Conservation (phyloP, 2,113 vertebrate genomes). For the Trinectes maculatus region DNA sequence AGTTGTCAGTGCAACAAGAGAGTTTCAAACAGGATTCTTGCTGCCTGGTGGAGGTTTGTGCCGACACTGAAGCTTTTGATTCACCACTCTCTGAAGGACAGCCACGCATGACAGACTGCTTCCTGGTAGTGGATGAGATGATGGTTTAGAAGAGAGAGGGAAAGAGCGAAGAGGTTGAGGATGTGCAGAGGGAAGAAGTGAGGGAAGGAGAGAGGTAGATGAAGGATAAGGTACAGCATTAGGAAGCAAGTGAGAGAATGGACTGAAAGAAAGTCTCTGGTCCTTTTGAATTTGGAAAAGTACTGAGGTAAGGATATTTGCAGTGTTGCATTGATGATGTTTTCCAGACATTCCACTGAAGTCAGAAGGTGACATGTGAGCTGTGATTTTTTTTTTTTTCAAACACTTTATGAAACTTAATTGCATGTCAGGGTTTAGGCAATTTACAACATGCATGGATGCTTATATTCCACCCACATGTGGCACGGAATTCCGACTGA, state of each 20-base stretch:
- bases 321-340: not conserved
- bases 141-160: not conserved
- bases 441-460: too few species aligned
- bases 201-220: constrained; percentile 1
- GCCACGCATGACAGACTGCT: constrained; percentile 47
- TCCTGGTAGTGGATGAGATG: constrained; percentile 22
- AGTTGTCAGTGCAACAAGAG: constrained; percentile 46
- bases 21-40: constrained; percentile 62
- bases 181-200: not conserved
- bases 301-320: constrained; percentile 3
- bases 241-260: not conserved
- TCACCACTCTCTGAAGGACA: constrained; percentile 42
- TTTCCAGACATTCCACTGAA: constrained; percentile 20
- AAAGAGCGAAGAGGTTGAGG: not conserved
- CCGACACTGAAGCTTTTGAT: constrained; percentile 53
- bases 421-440: constrained; percentile 52
- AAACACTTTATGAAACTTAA: constrained; percentile 36
- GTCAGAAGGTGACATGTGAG: constrained; percentile 12
- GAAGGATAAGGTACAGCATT: constrained; percentile 7
- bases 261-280: constrained; percentile 11
- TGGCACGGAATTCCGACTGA: too few species aligned
- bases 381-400: constrained; percentile 46
- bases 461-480: too few species aligned
- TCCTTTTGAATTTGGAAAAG: not conserved
- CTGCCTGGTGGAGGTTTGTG: constrained; percentile 47